A percentile compares a stretch with the other conserved stretches of the same genome.
Conservation (phyloP, 2,888 invertebrate species). For the Homarus gammarus region DNA sequence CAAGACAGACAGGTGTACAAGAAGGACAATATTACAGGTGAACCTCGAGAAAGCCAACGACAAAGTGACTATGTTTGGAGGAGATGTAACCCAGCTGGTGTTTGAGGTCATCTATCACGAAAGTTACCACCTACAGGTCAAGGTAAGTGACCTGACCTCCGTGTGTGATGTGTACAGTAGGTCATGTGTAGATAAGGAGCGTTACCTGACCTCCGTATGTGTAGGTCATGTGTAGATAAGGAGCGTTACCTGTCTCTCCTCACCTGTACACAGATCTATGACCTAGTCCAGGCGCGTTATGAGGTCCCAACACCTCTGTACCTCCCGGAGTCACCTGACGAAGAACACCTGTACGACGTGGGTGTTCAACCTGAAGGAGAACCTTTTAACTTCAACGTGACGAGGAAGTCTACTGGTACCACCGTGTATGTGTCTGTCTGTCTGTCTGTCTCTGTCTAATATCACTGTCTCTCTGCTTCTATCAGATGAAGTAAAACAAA, state of each 20-base stretch:
- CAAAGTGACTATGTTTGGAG: conserved; percentile 66
- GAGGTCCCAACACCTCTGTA: conserved; percentile 63
- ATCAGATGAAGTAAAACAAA: too few species aligned
- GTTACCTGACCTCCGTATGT: too few species aligned
- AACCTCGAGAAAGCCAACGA: conserved; percentile 42
- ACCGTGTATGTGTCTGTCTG: conserved; percentile 37
- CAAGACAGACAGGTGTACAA: too few species aligned
- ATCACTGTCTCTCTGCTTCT: background rate
- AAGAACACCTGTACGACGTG: conserved; percentile 52
- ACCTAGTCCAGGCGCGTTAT: conserved; percentile 53
- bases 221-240: too few species aligned
- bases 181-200: too few species aligned
- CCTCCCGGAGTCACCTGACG: conserved; percentile 40
- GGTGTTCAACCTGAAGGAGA: conserved; percentile 41
- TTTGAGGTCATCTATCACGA: conserved; percentile 73
- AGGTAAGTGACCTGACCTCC: conserved; percentile 45
- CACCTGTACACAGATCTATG: conserved; percentile 62
- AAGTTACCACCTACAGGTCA: conserved; percentile 67
- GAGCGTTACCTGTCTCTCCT: background rate
- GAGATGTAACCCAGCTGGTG: conserved; percentile 50
- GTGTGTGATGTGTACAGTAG: too few species aligned
- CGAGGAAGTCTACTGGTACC: conserved; percentile 40
- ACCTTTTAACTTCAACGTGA: conserved; percentile 60
- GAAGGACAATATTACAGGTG: conserved; percentile 54
- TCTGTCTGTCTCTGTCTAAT: background rate